Evolutionary conservation across 2,888 invertebrate genomes (phyloP).

Genomic region (Lordiphosa fenestrarum): DNA sequence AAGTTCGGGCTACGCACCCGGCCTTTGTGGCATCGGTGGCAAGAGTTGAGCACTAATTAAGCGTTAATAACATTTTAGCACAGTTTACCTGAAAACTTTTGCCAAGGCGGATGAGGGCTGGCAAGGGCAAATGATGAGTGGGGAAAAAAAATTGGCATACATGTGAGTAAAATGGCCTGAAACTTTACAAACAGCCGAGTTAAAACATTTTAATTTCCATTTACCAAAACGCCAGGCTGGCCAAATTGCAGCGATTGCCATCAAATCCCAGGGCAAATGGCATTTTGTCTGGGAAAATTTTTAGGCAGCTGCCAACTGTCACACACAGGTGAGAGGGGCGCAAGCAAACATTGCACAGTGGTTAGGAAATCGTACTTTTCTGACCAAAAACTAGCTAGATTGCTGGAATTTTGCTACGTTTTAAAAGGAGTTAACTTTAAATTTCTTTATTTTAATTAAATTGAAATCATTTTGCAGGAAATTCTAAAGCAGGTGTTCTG

Average conservation of each 20-base stretch:
- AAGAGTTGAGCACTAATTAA: conserved; percentile 69
- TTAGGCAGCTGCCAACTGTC: conserved; percentile 71
- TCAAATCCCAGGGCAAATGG: conserved; percentile 55
- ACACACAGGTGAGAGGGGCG: conserved; percentile 33
- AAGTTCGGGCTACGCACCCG: conserved; percentile 54
- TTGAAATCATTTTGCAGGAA: no score
- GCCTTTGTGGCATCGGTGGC: conserved; percentile 42
- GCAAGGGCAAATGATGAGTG: background rate
- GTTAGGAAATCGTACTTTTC: no score
- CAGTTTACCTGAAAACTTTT: conserved; percentile 41
- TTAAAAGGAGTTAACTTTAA: no score
- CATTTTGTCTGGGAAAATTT: conserved; percentile 53
- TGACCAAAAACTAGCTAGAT: no score
- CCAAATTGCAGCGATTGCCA: conserved; percentile 62
- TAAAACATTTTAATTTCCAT: conserved; percentile 64
- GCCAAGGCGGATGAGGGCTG: conserved; percentile 5
- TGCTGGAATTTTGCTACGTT: no score
- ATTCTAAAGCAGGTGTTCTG: no score
- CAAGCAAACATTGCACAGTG: background rate
- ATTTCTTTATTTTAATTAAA: no score
- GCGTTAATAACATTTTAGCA: conserved; percentile 67
- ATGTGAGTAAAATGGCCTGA: conserved; percentile 12
- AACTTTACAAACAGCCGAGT: conserved; percentile 30
- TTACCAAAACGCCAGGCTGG: conserved; percentile 48
- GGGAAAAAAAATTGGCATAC: background rate